Conservation (phyloP, 2,888 invertebrate genomes). For the Mythimna impura region DNA sequence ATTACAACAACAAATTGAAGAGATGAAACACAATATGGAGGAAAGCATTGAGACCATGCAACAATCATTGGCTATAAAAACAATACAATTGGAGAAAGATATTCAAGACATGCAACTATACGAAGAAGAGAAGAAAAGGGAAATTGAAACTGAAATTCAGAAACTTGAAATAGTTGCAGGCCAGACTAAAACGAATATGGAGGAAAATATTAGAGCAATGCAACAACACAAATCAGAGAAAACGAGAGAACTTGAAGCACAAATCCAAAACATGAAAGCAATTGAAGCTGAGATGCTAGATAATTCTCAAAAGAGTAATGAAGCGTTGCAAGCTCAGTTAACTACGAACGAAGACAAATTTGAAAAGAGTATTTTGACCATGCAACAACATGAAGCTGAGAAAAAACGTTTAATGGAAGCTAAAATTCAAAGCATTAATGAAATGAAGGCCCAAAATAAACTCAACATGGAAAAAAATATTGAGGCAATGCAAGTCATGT, state of each 20-base stretch:
- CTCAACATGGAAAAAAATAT: slow-evolving; percentile 15
- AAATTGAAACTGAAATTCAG: slow-evolving; percentile 11
- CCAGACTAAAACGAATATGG: not conserved
- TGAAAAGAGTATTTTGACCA: not conserved
- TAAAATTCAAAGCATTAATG: slow-evolving; percentile 18
- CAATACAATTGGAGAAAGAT: not conserved
- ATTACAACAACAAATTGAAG: slow-evolving; percentile 2
- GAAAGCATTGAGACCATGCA: slow-evolving; percentile 12
- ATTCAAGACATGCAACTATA: slow-evolving; percentile 19
- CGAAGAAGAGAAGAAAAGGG: slow-evolving; percentile 7
- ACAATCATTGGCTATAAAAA: not conserved
- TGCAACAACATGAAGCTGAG: slow-evolving; percentile 10
- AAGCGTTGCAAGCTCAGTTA: slow-evolving; percentile 3
- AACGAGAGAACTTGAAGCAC: slow-evolving; percentile 5
- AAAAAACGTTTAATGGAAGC: not conserved
- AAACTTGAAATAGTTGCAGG: slow-evolving; percentile 4
- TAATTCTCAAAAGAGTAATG: slow-evolving; percentile 3
- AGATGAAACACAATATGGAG: slow-evolving; percentile 7
- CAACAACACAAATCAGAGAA: not conserved
- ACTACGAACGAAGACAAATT: slow-evolving; percentile 1
- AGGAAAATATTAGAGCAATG: slow-evolving; percentile 13
- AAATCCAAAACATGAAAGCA: slow-evolving; percentile 1
- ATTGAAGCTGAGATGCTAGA: slow-evolving; percentile 11
- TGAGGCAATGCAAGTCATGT: slow-evolving; percentile 6
- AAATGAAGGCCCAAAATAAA: slow-evolving; percentile 1